A percentile compares a stretch with the other conserved stretches of the same genome.
Evolutionary conservation across 2,888 invertebrate genomes (phyloP).

Genomic region (Dascillus cervinus): DNA sequence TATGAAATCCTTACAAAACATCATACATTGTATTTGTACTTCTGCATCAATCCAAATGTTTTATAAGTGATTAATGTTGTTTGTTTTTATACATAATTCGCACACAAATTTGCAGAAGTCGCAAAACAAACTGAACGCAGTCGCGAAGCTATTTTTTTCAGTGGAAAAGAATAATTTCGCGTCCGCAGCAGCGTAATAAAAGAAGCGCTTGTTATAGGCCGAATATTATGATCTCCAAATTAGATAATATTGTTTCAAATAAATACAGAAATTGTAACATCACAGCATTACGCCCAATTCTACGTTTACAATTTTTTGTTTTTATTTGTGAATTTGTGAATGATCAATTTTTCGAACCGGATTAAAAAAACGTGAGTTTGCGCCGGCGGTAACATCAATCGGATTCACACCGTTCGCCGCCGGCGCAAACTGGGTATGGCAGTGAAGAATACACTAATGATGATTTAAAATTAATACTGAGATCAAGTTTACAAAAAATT

Average conservation of each 20-base stretch:
- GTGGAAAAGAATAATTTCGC: conserved; percentile 5
- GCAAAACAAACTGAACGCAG: too few species aligned
- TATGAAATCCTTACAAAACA: conserved; percentile 25
- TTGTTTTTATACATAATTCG: neutral
- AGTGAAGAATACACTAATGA: conserved; percentile 32
- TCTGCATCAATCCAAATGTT: conserved; percentile 23
- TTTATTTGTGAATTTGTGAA: neutral
- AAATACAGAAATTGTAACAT: conserved; percentile 37
- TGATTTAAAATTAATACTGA: conserved; percentile 36
- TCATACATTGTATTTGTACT: conserved; percentile 27
- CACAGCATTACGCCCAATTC: conserved; percentile 30
- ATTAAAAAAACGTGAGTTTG: neutral
- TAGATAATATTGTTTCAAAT: conserved; percentile 30
- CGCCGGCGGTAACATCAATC: neutral
- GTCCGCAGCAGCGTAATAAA: conserved; percentile 6
- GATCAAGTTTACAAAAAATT: conserved; percentile 29
- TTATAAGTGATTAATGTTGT: neutral
- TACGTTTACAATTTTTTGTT: conserved; percentile 6
- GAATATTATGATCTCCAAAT: conserved; percentile 9
- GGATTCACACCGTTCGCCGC: too few species aligned
- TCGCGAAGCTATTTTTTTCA: too few species aligned
- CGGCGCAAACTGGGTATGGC: conserved; percentile 29
- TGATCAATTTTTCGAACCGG: neutral
- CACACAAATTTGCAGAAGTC: conserved; percentile 15
- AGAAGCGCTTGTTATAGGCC: conserved; percentile 15